Evolutionary conservation across 2,113 vertebrate species (phyloP), one percentile per base, ranked within the genome.

Genomic region (Willisornis vidua): DNA sequence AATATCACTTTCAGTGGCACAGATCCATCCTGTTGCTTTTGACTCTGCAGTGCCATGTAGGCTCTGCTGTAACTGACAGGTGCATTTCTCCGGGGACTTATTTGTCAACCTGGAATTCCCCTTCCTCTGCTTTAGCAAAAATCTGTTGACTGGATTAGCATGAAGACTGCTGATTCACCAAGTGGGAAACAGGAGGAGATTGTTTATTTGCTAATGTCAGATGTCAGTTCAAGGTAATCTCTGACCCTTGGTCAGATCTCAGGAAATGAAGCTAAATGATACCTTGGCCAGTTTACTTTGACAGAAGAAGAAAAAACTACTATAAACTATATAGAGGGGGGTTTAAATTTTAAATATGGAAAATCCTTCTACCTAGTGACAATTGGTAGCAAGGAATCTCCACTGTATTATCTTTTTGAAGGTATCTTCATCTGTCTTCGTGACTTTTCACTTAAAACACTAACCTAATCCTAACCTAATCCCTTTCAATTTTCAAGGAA

Each of bases 401-500:
- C 51, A 78, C 84, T 82, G 70, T 92, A 93, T 96, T 78, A 79
- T 84, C 67, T 94, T 59, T 96, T 96, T 95, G 93, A 98, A 97
- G 95, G 86, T 81, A 87, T 96, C 19, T 83, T 95, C 96, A 97
- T 97, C 94, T 94, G 96, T 96, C 95, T 97, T 97, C 96, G 78
- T 97, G 87, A 97, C 91, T 97, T 96, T 97, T 96, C 78, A 48
- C 86, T 98, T 97, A 96, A 98, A 98, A 96, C 92, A 94, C 87
- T 97, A 97, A 96, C 80, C 71, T 98, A 97, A 97, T 98, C 94
- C 93, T 93, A 96, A 97, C 84, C 72, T 97, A 98, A 98, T 97
- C 87, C 86, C 84, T 90, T 98, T 97, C 96, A 97, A 71, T 97
- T 98, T 98, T 93, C 93, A 94, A 95, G 97, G 80, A 97, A 85